Evolutionary conservation across 2,797 vertebrate species (phyloP), one percentile per base, ranked within the genome.

Genomic region (Mus minutoides): DNA sequence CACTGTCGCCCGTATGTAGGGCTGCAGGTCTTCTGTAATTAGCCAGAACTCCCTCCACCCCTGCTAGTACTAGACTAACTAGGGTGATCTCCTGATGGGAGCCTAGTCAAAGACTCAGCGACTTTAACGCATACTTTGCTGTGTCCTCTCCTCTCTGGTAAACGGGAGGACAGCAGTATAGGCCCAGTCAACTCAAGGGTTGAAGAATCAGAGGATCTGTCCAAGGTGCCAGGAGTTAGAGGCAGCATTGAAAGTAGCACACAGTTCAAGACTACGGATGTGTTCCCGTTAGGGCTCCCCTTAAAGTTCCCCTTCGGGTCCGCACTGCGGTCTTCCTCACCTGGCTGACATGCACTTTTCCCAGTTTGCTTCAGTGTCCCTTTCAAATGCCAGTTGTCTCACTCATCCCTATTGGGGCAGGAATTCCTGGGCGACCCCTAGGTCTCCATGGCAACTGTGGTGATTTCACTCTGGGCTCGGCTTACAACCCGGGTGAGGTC

Each of bases 371-470:
- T 84, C 76, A 12, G 2, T 21, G 64, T 16, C 10, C 22, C 12
- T 78, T 92, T 73, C 83, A 76, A 49, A 84, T n/a, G 52, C 77
- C 16, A 82, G 71, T 83, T 40, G 21, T 17, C 85, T 58, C 78
- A 31, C 26, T 54, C 54, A 19, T 31, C 29, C 54, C 94, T 64
- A 40, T 69, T 7, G 97, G 90, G 79, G 14, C 77, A n/a, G 19
- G 26, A 95, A 90, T 82, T 88, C 94, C 96, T 96, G 13, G 69
- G 96, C 95, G 94, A 96, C 94, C 94, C 85, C 95, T 73, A 54
- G n/a, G 88, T 97, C 88, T 90, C 97, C 96, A 95, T 97, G 79
- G 94, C 93, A 98, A 98, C 97, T 95, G 95, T 46, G 92, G 90
- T 96, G 97, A 94, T 97, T 96, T 98, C 97, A 97, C 90, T 97